Evolutionary conservation across 2,888 invertebrate species (phyloP), one percentile per base, ranked within the genome.

Genomic region (Orgyia antiqua): DNA sequence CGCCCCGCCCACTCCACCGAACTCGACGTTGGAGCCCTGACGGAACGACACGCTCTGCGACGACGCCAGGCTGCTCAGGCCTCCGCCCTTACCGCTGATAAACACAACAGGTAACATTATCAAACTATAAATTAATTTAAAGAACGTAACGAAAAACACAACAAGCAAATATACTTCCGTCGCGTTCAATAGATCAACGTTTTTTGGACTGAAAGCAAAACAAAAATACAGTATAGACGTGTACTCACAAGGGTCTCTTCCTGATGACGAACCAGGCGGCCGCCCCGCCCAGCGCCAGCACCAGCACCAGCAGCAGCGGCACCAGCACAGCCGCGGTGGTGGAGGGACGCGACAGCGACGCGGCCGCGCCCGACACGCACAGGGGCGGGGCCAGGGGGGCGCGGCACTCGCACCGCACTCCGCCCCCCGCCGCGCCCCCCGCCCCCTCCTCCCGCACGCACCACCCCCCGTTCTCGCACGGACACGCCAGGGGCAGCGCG

Each of bases 41-140:
- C 97, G 89, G 89, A 97, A 97, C 26, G 96, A 95, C 10, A 97
- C 97, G 69, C 95, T 95, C 74, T 94, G 95, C 34, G 94, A 94
- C 36, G 94, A 94, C 24, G 95, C 92, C 39, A 95, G 78, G 58
- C 94, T 92, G 36, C 94, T 91, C 20, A 95, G 86, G 1, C 91
- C 92, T 13, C 91, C 91, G 58, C 94, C 91, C 78, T 95, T 96
- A 18, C 94, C 94, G 71, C 94, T 94, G 66, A n/a, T n/a, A n/a
- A n/a, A n/a, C n/a, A n/a, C n/a, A n/a, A n/a, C n/a, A n/a, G n/a
- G n/a, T n/a, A n/a, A n/a, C n/a, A n/a, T n/a, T n/a, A n/a, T n/a
- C n/a, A n/a, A n/a, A n/a, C n/a, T n/a, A n/a, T n/a, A n/a, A n/a
- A n/a, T n/a, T n/a, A n/a, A n/a, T n/a, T n/a, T n/a, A n/a, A n/a